A percentile compares a stretch with the other conserved stretches of the same genome.
phyloP scores from a whole-genome alignment of 2,113 vertebrate genomes.

The Otocyon megalotis region DNA sequence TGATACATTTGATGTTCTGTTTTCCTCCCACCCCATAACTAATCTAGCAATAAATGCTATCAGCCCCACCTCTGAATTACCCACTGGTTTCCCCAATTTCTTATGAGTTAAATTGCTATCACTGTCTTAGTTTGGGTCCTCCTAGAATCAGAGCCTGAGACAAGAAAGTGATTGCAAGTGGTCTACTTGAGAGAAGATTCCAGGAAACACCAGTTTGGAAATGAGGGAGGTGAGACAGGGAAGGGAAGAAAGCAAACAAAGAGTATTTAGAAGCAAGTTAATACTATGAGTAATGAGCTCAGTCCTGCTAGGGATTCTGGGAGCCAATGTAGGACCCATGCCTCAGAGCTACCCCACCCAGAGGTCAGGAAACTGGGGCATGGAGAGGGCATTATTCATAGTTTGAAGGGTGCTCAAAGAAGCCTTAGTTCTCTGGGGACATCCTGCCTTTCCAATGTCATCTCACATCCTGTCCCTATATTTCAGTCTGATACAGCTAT shows the following conservation, averaged over 20 bases:
- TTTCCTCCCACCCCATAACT: neutral
- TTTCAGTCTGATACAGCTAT: neutral
- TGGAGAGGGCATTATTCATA: neutral
- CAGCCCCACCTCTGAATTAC: neutral
- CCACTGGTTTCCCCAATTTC: neutral
- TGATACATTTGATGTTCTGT: neutral
- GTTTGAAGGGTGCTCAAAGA: neutral
- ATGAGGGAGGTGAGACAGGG: neutral
- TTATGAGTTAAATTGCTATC: neutral
- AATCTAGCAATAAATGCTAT: neutral
- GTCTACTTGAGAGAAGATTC: neutral
- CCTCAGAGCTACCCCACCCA: neutral
- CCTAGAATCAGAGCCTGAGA: neutral
- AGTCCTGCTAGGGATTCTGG: neutral
- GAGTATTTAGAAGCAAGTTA: neutral
- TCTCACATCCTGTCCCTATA: neutral
- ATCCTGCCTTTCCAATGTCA: neutral
- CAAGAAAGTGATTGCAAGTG: neutral
- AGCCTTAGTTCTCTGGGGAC: neutral
- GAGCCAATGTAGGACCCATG: neutral
- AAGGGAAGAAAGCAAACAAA: neutral
- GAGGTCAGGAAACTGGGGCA: neutral
- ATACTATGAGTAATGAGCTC: neutral
- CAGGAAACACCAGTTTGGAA: neutral
- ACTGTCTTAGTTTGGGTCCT: neutral